Conservation (phyloP, 2,113 vertebrate species). For the Phrynosoma platyrhinos region DNA sequence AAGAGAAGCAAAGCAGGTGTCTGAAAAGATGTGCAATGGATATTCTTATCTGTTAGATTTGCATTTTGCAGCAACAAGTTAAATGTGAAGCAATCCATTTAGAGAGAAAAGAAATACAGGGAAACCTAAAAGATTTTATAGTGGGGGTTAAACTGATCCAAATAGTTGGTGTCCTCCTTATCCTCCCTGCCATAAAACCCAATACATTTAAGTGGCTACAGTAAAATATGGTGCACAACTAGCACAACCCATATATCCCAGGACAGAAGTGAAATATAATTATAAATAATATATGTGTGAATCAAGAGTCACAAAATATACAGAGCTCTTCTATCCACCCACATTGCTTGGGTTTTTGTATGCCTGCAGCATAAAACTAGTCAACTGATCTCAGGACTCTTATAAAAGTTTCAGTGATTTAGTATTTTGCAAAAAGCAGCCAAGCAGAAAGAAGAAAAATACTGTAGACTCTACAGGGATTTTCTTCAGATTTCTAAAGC, state of each 20-base stretch:
- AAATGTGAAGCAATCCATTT: slow-evolving; percentile 39
- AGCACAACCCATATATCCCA: not conserved
- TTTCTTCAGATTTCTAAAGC: not conserved
- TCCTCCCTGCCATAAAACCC: not conserved
- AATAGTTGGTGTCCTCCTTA: not conserved
- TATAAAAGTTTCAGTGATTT: not conserved
- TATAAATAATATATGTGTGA: not conserved
- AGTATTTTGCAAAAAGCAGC: slow-evolving; percentile 6
- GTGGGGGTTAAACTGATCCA: not conserved
- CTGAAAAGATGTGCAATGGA: slow-evolving; percentile 31
- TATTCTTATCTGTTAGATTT: slow-evolving; percentile 44
- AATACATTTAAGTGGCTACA: slow-evolving; percentile 16
- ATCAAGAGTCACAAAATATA: not conserved
- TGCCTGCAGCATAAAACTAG: not conserved
- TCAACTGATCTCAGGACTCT: not conserved
- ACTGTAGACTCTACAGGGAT: not conserved
- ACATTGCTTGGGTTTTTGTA: not conserved
- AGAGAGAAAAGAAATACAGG: not conserved
- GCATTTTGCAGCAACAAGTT: slow-evolving; percentile 44
- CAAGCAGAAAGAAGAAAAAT: not conserved
- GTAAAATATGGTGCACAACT: not conserved
- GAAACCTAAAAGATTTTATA: not conserved
- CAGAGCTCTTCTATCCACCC: not conserved
- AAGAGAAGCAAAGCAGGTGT: slow-evolving; percentile 32
- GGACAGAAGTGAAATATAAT: not conserved